phyloP scores from a whole-genome alignment of 2,888 invertebrate genomes.

The Chaitophorus viminalis region DNA sequence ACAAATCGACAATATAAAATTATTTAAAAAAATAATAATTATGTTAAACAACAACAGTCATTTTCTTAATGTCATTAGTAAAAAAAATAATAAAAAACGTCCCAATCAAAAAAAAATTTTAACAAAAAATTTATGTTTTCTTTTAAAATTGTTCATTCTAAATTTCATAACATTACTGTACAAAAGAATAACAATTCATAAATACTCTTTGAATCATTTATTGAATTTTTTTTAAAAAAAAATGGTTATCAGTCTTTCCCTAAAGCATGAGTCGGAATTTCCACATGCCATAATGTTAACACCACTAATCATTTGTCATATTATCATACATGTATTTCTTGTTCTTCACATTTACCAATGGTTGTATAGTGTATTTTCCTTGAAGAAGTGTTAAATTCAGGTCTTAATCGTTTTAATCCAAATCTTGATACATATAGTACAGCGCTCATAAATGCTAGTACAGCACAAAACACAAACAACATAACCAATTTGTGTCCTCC shows the following conservation, averaged over 20 bases:
- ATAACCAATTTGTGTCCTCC: slow-evolving; percentile 50
- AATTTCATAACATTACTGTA: slow-evolving; percentile 42
- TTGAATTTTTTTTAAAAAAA: slow-evolving; percentile 30
- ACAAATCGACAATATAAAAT: slow-evolving; percentile 49
- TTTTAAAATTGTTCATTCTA: slow-evolving; percentile 18
- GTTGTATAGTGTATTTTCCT: slow-evolving; percentile 80
- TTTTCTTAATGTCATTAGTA: slow-evolving; percentile 49
- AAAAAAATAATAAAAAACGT: slow-evolving; percentile 40
- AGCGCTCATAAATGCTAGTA: slow-evolving; percentile 41
- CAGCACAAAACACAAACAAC: slow-evolving; percentile 46
- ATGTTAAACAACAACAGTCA: slow-evolving; percentile 48
- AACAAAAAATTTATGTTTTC: slow-evolving; percentile 16
- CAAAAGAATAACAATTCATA: slow-evolving; percentile 53
- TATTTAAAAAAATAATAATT: slow-evolving; percentile 55
- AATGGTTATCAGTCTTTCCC: slow-evolving; percentile 57
- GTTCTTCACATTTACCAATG: slow-evolving; percentile 73
- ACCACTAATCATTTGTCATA: slow-evolving; percentile 53
- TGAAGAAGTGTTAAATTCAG: slow-evolving; percentile 55
- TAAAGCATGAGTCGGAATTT: slow-evolving; percentile 59
- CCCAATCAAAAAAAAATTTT: slow-evolving; percentile 7
- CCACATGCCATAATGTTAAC: slow-evolving; percentile 54
- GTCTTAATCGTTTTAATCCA: slow-evolving; percentile 66
- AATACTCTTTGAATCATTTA: slow-evolving; percentile 36
- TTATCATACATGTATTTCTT: slow-evolving; percentile 67
- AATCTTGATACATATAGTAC: slow-evolving; percentile 54